phyloP scores from a whole-genome alignment of 1,140 invertebrate genomes.

The Saccostrea echinata region DNA sequence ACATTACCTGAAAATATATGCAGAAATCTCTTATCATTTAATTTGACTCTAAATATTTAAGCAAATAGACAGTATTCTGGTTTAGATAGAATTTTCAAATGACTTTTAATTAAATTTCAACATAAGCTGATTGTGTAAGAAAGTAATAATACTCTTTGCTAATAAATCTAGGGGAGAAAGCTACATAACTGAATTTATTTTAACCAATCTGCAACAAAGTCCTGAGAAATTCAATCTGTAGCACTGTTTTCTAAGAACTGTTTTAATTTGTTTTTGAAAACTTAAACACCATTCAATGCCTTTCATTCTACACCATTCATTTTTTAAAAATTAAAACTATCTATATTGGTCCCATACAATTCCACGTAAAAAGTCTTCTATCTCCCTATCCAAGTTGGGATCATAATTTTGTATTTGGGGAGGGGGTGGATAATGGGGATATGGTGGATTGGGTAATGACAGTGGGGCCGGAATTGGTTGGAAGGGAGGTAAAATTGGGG shows the following conservation, averaged over 20 bases:
- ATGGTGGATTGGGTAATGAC: conserved; percentile 43
- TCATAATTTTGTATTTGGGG: conserved; percentile 56
- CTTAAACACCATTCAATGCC: background rate
- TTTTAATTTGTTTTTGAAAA: background rate
- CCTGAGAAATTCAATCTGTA: background rate
- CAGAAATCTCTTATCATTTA: background rate
- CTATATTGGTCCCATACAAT: conserved; percentile 64
- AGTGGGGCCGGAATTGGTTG: conserved; percentile 51
- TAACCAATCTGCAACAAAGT: background rate
- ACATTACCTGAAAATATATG: background rate
- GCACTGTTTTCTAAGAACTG: background rate
- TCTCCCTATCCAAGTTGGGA: conserved; percentile 69
- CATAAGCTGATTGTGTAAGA: no score
- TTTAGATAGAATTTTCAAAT: no score
- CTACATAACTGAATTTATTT: no score
- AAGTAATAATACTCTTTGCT: no score
- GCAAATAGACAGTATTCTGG: background rate
- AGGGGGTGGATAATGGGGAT: conserved; percentile 39
- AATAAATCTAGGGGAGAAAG: no score
- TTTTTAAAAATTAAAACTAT: conserved; percentile 10
- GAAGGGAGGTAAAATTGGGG: conserved; percentile 43
- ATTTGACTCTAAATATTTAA: background rate
- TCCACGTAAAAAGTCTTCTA: conserved; percentile 74
- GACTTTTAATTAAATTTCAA: no score
- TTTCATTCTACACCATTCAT: conserved; percentile 6